These are phyloP conservation scores for Cyphotilapia sp. DNA, from an alignment of 2,113 vertebrate genomes.

Conservation along the genomic window DNA sequence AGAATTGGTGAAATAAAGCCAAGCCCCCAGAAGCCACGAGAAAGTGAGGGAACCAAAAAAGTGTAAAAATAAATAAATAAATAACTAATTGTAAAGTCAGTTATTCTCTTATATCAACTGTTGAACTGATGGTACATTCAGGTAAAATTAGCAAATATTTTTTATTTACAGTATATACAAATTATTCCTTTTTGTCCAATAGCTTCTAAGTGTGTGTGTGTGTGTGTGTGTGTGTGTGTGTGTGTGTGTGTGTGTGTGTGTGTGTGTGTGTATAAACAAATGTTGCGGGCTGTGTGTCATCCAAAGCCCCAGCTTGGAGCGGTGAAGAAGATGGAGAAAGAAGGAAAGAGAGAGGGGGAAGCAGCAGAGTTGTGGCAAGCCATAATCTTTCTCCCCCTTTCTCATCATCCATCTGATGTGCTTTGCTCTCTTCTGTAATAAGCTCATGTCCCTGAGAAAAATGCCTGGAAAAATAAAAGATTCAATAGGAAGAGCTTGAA, in stretches of 20 bases:
- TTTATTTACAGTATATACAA: background rate
- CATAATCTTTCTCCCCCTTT: background rate
- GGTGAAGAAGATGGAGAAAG: background rate
- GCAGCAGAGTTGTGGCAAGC: background rate
- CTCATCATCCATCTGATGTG: background rate
- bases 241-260: background rate
- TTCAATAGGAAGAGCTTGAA: background rate
- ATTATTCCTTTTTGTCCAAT: background rate
- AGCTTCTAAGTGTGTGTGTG: background rate
- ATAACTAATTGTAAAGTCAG: background rate
- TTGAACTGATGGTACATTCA: background rate
- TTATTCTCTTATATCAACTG: background rate
- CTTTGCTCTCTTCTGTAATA: background rate
- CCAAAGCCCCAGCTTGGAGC: background rate
- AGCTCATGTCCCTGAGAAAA: constrained; percentile 1
- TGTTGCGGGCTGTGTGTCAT: background rate
- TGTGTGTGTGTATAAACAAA: background rate
- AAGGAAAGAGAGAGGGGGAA: background rate
- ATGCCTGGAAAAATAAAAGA: background rate
- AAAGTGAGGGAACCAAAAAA: background rate
- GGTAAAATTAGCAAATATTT: background rate
- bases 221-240: background rate
- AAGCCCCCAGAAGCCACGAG: background rate
- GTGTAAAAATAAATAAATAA: background rate
- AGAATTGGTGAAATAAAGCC: background rate